phyloP scores from a whole-genome alignment of 2,888 invertebrate genomes.

The Lasioglossum villosulum region DNA sequence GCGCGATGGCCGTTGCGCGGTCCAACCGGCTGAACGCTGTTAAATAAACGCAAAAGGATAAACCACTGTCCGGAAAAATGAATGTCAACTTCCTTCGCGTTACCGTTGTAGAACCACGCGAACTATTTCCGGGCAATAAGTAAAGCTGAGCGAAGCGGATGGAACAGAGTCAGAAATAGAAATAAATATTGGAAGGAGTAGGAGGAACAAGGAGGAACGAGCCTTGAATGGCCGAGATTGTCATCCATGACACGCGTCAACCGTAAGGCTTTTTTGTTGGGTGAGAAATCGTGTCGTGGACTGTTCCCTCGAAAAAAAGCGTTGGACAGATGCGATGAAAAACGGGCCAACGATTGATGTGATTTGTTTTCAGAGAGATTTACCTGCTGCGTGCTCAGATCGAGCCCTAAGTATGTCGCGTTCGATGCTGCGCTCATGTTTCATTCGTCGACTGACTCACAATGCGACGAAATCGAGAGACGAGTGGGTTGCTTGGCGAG shows the following conservation, averaged over 20 bases:
- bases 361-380: constrained; percentile 65
- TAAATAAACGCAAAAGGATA: constrained; percentile 18
- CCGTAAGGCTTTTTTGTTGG: constrained; percentile 8
- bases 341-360: neutral
- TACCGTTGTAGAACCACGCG: neutral
- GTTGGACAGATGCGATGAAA: neutral
- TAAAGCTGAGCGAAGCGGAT: neutral
- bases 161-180: neutral
- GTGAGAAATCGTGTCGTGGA: neutral
- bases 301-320: neutral
- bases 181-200: neutral
- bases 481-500: neutral
- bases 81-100: constrained; percentile 20
- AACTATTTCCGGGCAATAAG: neutral
- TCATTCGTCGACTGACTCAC: constrained; percentile 33
- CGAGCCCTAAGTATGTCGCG: constrained; percentile 91
- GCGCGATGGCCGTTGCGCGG: constrained; percentile 12
- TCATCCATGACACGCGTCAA: constrained; percentile 16
- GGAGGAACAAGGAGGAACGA: neutral
- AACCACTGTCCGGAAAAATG: neutral
- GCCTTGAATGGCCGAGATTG: neutral
- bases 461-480: constrained; percentile 32
- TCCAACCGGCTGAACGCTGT: neutral
- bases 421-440: constrained; percentile 76
- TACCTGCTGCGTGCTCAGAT: constrained; percentile 95